These are phyloP conservation scores for Saccostrea echinata DNA, from an alignment of 1,140 invertebrate genomes.

Conservation along the genomic window DNA sequence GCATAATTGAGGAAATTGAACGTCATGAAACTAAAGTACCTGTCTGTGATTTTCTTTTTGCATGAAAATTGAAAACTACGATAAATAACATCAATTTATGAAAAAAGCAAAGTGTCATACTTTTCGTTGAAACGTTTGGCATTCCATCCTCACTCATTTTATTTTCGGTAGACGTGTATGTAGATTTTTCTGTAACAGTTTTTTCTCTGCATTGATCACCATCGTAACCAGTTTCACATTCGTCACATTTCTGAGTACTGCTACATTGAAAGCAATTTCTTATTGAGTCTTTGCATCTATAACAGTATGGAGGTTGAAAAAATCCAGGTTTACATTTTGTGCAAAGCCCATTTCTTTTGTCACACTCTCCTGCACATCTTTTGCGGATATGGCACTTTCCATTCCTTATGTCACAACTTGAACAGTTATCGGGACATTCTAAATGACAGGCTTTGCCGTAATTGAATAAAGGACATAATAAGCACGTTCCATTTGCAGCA, in stretches of 20 bases:
- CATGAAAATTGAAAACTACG: too few species aligned
- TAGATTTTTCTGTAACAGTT: neutral
- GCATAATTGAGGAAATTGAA: too few species aligned
- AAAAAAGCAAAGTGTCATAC: neutral
- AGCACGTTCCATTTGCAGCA: neutral
- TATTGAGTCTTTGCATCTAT: neutral
- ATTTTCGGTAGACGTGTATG: neutral
- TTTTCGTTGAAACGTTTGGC: neutral
- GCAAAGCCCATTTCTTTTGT: neutral
- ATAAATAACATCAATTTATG: neutral
- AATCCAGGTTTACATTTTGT: neutral
- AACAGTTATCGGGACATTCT: neutral
- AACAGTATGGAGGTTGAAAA: neutral
- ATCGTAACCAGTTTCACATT: too few species aligned
- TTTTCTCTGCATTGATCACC: neutral
- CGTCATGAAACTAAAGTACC: too few species aligned
- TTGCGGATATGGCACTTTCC: neutral
- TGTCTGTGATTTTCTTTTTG: too few species aligned
- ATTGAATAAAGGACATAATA: neutral
- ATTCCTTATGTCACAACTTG: neutral
- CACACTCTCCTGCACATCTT: neutral
- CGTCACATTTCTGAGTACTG: neutral
- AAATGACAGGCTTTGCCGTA: neutral
- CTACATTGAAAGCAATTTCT: neutral
- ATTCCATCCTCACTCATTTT: neutral